Conservation (phyloP, 2,888 invertebrate genomes). For the Actias luna region DNA sequence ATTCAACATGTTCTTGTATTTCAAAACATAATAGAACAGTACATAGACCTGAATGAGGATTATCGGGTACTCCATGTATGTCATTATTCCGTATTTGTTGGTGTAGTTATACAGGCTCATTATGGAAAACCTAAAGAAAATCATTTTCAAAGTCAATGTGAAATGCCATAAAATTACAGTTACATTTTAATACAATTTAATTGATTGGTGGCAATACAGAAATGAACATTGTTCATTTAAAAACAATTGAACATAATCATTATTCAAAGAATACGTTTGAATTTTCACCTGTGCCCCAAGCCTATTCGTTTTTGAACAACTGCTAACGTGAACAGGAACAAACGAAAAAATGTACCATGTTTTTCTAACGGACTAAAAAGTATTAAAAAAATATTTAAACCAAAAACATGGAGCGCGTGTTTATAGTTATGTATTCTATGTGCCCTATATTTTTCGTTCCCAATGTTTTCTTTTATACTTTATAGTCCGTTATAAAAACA, state of each 20-base stretch:
- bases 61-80: slow-evolving; percentile 93
- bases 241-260: neutral
- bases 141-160: neutral
- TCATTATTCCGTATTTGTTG: slow-evolving; percentile 87
- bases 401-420: too few relatives aligned
- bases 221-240: too few relatives aligned
- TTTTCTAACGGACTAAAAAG: too few relatives aligned
- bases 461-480: too few relatives aligned
- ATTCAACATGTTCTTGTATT: slow-evolving; percentile 83
- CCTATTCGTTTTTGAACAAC: too few relatives aligned
- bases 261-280: neutral
- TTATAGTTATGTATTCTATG: too few relatives aligned
- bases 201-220: neutral
- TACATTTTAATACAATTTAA: neutral
- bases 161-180: neutral
- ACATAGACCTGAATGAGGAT: slow-evolving; percentile 88
- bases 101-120: slow-evolving; percentile 91
- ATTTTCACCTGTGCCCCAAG: too few relatives aligned
- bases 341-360: too few relatives aligned
- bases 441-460: too few relatives aligned
- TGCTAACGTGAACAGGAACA: too few relatives aligned
- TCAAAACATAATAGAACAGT: slow-evolving; percentile 86
- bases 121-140: slow-evolving; percentile 85
- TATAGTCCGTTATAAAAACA: too few relatives aligned
- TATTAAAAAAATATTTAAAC: too few relatives aligned